These are phyloP conservation scores for Halictus quadricinctus DNA, from an alignment of 2,888 invertebrate genomes.

Conservation along the genomic window DNA sequence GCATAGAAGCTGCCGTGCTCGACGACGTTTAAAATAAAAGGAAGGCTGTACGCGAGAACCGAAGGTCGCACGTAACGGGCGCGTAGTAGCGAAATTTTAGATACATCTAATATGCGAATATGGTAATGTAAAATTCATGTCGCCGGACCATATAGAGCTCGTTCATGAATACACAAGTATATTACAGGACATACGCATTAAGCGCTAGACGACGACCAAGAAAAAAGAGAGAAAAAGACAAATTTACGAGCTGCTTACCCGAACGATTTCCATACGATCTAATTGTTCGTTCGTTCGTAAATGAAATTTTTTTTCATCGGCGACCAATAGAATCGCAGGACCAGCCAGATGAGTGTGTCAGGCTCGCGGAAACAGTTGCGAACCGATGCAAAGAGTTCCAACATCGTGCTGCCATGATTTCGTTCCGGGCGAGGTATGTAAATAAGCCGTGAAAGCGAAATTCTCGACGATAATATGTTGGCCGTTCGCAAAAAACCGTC, in stretches of 20 bases:
- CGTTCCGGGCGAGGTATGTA: neutral
- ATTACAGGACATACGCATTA: constrained; percentile 49
- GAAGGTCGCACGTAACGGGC: neutral
- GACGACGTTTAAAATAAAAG: neutral
- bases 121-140: constrained; percentile 56
- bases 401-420: neutral
- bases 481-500: constrained; percentile 24
- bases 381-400: neutral
- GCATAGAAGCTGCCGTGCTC: neutral
- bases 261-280: neutral
- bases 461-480: constrained; percentile 22
- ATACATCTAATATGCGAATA: constrained; percentile 36
- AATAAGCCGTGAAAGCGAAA: constrained; percentile 19
- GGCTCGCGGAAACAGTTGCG: neutral
- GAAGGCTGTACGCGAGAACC: neutral
- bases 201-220: constrained; percentile 5
- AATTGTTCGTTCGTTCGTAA: neutral
- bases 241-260: neutral
- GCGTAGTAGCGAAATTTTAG: constrained; percentile 40
- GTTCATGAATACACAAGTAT: constrained; percentile 54
- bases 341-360: neutral
- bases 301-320: neutral
- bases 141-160: constrained; percentile 18
- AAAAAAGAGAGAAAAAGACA: neutral
- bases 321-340: neutral